Base-by-base conservation (phyloP, 2,888 invertebrate species). In the Aproaerema taeniolella region DNA sequence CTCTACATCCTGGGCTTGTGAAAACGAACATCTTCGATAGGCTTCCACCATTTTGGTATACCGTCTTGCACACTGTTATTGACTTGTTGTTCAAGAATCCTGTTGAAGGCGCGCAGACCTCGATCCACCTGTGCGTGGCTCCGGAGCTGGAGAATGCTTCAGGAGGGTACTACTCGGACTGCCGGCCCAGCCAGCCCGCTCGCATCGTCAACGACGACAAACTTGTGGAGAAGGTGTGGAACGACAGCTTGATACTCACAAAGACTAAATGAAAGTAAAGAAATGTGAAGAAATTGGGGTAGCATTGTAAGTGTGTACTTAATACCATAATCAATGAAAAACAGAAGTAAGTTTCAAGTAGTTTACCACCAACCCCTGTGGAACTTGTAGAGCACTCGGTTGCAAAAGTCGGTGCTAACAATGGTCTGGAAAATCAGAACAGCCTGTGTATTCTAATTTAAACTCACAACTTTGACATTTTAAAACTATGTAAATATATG, bases 1-100 rank as follows among this genome's bases (percentile, higher is more conserved):
- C 91, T 48, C 70, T 95, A 34, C 95, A 96, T 75, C 96, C 96
- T 0, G 96, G 96, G 8, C 78, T 93, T 66, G 92, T 95, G 25
- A 91, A 91, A 62, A 93, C 93, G 0, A 92, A 92, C 14, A 94
- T 95, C 36, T 94, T 92, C 89, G 86, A 91, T 24, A 91, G 87
- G 52, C 71, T 89, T 8, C 89, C 90, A 0, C 33, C 45, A 1
- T 4, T 38, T 1, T 0, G 25, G 0, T 66, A 89, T 1, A 90
- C 87, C 11, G 73, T 89, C 0, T 46, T 91, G 46, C 65, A 81
- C 45, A 55, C 88, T 3, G 67, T 92, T 2, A 75, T 90, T 0
- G 89, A 89, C 53, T 68, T 87, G 1, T 78, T 91, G 56, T 93
- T 91, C 55, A 93, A 93, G 78, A 91, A 88, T 1, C 76, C 91